These are phyloP conservation scores for Discoglossus pictus DNA, from an alignment of 2,797 vertebrate species.

Conservation along the genomic window DNA sequence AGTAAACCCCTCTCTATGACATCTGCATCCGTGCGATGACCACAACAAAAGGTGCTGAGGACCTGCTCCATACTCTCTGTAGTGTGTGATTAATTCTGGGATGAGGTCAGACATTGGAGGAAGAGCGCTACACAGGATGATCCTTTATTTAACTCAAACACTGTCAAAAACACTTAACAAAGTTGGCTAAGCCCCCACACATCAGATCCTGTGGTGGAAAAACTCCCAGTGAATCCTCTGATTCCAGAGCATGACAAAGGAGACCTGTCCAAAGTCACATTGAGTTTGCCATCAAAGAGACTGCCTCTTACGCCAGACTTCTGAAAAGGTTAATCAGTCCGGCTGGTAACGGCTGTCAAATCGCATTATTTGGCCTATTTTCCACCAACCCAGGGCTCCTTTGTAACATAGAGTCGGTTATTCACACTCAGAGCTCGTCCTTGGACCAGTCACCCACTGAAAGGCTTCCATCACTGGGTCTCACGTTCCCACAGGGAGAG, in stretches of 20 bases:
- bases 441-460: slow-evolving; percentile 10
- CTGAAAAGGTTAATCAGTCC: slow-evolving; percentile 28
- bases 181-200: background rate
- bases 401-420: slow-evolving; percentile 15
- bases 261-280: background rate
- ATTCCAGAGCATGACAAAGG: background rate
- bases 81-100: too few relatives aligned
- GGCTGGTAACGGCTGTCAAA: slow-evolving; percentile 26
- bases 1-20: too few relatives aligned
- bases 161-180: background rate
- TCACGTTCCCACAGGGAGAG: slow-evolving; percentile 27
- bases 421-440: slow-evolving; percentile 8
- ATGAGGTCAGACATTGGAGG: too few relatives aligned
- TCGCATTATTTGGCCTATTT: slow-evolving; percentile 18
- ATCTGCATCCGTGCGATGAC: too few relatives aligned
- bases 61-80: too few relatives aligned
- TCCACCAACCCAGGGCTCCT: background rate
- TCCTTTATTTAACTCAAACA: background rate
- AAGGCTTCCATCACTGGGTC: slow-evolving; percentile 24
- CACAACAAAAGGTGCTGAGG: too few relatives aligned
- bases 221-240: background rate
- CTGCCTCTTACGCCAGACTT: background rate
- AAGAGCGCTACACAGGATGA: too few relatives aligned
- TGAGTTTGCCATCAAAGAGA: slow-evolving; percentile 8
- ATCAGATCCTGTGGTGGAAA: background rate